These are phyloP conservation scores for Mayetiola destructor DNA, from an alignment of 2,888 invertebrate genomes.

Conservation along the genomic window DNA sequence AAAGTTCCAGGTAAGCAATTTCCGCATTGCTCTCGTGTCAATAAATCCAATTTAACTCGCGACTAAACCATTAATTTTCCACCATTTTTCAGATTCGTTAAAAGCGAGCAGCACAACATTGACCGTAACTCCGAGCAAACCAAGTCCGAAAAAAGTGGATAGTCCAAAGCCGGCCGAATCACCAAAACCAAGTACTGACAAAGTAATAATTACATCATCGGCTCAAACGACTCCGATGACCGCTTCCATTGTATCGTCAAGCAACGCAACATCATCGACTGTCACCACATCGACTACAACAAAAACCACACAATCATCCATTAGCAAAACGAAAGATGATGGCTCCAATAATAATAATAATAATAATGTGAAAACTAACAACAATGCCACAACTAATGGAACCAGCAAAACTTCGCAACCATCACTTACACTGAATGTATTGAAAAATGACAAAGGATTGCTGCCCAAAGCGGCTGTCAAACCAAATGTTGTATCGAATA, in stretches of 20 bases:
- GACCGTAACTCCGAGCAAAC: background rate
- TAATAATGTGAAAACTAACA: slow-evolving; percentile 16
- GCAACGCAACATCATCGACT: slow-evolving; percentile 13
- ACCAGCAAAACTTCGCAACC: slow-evolving; percentile 27
- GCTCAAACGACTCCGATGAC: no score
- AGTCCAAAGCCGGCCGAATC: background rate
- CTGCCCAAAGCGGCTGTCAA: slow-evolving; percentile 86
- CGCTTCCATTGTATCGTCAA: slow-evolving; percentile 19
- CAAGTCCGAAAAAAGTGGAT: slow-evolving; percentile 15
- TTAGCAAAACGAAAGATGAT: slow-evolving; percentile 15
- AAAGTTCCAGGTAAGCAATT: background rate
- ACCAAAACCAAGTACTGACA: background rate
- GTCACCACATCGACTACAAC: slow-evolving; percentile 10
- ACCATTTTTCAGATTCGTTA: background rate
- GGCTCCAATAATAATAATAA: background rate
- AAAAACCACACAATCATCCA: slow-evolving; percentile 18
- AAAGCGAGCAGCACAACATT: background rate
- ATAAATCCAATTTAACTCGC: no score
- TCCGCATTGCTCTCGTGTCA: background rate
- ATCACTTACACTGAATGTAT: slow-evolving; percentile 26
- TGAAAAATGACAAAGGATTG: slow-evolving; percentile 36
- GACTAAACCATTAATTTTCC: no score
- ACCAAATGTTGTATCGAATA: slow-evolving; percentile 89
- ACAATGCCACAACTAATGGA: slow-evolving; percentile 22
- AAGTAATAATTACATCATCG: background rate